These are phyloP conservation scores for Oriolus oriolus DNA, from an alignment of 2,113 vertebrate genomes.

Conservation along the genomic window DNA sequence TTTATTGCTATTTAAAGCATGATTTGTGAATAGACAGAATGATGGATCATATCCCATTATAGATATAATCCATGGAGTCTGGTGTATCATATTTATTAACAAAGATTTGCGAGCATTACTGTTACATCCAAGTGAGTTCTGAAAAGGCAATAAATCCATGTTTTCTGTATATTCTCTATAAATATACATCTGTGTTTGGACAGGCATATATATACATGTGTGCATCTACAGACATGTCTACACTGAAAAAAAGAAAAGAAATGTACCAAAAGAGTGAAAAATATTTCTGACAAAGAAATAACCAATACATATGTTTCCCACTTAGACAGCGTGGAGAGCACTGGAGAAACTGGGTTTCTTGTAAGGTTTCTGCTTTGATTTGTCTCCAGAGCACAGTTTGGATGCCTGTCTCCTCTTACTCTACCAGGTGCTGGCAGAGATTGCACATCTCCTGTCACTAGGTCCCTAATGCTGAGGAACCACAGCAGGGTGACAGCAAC, in stretches of 20 bases:
- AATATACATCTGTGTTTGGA: not conserved
- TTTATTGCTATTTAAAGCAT: not conserved
- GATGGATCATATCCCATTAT: not conserved
- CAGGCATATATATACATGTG: not conserved
- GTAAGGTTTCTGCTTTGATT: not conserved
- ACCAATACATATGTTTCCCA: not conserved
- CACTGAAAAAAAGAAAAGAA: not conserved
- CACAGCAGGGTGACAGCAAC: not conserved
- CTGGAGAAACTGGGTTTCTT: not conserved
- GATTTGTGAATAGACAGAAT: not conserved
- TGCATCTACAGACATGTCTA: not conserved
- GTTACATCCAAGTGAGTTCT: not conserved
- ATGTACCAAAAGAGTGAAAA: not conserved
- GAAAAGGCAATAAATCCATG: not conserved
- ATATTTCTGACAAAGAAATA: not conserved
- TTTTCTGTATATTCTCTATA: not conserved
- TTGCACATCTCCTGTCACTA: rapidly evolving
- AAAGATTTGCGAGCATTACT: not conserved
- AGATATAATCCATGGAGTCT: not conserved
- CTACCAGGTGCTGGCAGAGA: not conserved
- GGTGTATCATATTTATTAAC: not conserved
- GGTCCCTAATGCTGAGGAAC: not conserved
- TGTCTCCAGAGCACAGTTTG: not conserved
- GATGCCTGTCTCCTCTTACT: not conserved
- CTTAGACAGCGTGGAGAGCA: not conserved